Base-by-base conservation (phyloP, 2,888 invertebrate species). In the Rutpela maculata region DNA sequence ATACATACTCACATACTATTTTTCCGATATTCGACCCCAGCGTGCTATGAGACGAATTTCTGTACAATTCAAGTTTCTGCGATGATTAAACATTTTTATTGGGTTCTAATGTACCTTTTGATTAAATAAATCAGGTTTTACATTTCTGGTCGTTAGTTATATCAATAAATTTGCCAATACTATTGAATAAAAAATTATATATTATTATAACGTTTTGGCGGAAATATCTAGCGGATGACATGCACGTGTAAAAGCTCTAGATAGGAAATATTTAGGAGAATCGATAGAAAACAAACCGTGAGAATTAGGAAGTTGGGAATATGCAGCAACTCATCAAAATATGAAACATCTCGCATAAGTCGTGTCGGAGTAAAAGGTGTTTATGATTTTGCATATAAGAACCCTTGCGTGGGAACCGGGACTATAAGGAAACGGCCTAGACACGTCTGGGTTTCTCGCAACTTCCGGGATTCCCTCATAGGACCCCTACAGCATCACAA, bases 401-500 rank as follows among this genome's bases (percentile, higher is more conserved):
- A 74, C 75, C 79, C 81, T 77, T 83, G 81, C 83, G 84, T 84
- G 84, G 83, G 83, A 85, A 84, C 81, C 74, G 77, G 79, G 79
- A 62, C 70, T 78, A 76, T 77, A 82, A 86, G 87, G 87, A 87
- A 87, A 76, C 84, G 82, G 77, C 73, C 84, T 84, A 86, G 87
- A 87, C 87, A 79, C 81, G 86, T 85, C 85, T 85, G 84, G 73
- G 75, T 78, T 80, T 80, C 76, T 73, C 79, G 76, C 78, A 78
- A 83, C 81, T 85, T 86, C 86, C 86, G 86, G 86, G 84, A 84
- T 84, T 86, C 84, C 84, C 84, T 73, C 72, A 22, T 57, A 38
- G 60, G 66, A 69, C 31, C 55, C 70, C 56, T 35, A 19, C 65
- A 56, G 68, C 66, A 70, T 74, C 74, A 55, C 74, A 74, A 77